These are phyloP conservation scores for Colius striatus DNA, from an alignment of 2,113 vertebrate genomes.

Conservation along the genomic window DNA sequence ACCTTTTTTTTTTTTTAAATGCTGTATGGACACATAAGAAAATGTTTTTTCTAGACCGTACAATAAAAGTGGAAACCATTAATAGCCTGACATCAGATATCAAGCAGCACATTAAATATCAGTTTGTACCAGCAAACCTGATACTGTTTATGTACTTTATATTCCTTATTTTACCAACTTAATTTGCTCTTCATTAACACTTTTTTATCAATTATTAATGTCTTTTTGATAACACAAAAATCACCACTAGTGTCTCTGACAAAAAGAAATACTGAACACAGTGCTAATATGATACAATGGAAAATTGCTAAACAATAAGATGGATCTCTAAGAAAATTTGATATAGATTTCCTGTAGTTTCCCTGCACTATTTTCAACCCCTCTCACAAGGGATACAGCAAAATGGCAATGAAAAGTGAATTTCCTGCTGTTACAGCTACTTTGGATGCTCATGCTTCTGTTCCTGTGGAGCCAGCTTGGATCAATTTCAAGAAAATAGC, in stretches of 20 bases:
- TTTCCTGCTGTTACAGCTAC: constrained; percentile 59
- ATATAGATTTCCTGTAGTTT: constrained; percentile 50
- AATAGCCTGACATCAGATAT: neutral
- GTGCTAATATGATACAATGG: neutral
- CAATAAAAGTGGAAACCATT: neutral
- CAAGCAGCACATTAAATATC: neutral
- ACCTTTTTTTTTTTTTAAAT: neutral
- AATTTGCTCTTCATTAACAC: neutral
- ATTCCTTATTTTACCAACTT: neutral
- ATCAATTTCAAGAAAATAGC: constrained; percentile 69
- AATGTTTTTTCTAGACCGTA: neutral
- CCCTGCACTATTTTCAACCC: constrained; percentile 48
- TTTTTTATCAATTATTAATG: neutral
- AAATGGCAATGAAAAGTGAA: constrained; percentile 53
- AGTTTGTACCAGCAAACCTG: neutral
- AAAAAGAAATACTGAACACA: constrained; percentile 5
- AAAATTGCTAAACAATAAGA: constrained; percentile 44
- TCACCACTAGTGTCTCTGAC: neutral
- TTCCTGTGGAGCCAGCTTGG: constrained; percentile 57
- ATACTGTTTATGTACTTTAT: neutral
- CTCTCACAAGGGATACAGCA: constrained; percentile 51
- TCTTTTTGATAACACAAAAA: neutral
- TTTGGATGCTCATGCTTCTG: constrained; percentile 52
- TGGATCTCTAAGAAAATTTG: constrained; percentile 30
- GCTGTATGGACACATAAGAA: neutral